Evolutionary conservation across 1,140 invertebrate genomes (phyloP), one percentile per base, ranked within the genome.

Genomic region (Apis mellifera): DNA sequence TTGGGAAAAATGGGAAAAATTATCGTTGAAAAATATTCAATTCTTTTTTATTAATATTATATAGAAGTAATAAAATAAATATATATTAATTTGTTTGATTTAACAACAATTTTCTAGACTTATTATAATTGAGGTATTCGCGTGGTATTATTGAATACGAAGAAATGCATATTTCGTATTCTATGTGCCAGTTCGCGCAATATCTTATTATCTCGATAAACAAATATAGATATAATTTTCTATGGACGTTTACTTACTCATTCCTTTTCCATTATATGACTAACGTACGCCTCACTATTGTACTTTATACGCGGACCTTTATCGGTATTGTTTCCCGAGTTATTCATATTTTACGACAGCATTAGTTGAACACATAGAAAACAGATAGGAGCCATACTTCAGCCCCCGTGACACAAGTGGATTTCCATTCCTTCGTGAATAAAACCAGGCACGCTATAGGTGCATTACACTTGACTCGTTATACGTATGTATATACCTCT

Each of bases 351-450:
- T 82, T 82, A 78, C 66, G 81, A 71, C 65, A 26, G 57, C 74
- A 78, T 77, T 82, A 82, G 65, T 69, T 57, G 57, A 78, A 64
- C 59, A 23, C 52, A 77, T 77, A 70, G 74, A 66, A 82, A 82
- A 69, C 74, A 77, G 81, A 82, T 71, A 78, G 66, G 68, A 32
- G 75, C 81, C 66, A 82, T 82, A 65, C 81, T 50, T 82, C 75
- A 82, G n/a, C 57, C 66, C 26, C 66, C 13, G 57, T 78, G 81
- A 78, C 81, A 78, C 75, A 55, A 64, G 74, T 70, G 70, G 75
- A 82, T 78, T 82, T 70, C 81, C 81, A 78, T 70, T 70, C 32
- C 55, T 64, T 26, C 66, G 52, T 50, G 81, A 82, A 82, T 77
- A 65, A 64, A 82, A 78, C 55, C 74, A 50, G 50, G 13, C 57